phyloP scores from a whole-genome alignment of 1,140 invertebrate genomes.

The Oryctes rhinoceros region DNA sequence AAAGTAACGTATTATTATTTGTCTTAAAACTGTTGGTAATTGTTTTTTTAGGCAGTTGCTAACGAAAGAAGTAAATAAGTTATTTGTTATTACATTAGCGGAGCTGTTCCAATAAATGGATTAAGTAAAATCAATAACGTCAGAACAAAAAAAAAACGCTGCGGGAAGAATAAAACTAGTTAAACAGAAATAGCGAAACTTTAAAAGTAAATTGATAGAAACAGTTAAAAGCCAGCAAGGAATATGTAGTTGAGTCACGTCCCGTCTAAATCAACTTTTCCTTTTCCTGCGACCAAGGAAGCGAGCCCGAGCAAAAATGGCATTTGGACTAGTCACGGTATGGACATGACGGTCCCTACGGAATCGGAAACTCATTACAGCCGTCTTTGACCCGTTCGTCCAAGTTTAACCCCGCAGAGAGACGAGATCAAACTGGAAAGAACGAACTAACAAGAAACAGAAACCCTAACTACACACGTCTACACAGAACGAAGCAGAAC shows the following conservation, averaged over 20 bases:
- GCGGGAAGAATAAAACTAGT: not conserved
- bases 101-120: no score
- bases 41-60: no score
- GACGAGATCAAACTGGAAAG: conserved; percentile 45
- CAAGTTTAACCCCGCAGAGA: conserved; percentile 46
- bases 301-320: not conserved
- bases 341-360: conserved; percentile 48
- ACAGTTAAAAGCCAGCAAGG: not conserved
- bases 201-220: conserved; percentile 25
- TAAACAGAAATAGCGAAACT: conserved; percentile 2
- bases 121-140: not conserved
- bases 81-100: no score
- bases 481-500: not conserved
- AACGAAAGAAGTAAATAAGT: no score
- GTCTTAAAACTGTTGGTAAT: no score
- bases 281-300: conserved; percentile 12
- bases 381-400: conserved; percentile 53
- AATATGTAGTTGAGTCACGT: conserved; percentile 25
- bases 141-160: not conserved
- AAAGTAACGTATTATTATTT: no score
- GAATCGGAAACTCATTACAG: conserved; percentile 56
- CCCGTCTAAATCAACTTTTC: conserved; percentile 20
- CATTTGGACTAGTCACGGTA: conserved; percentile 46
- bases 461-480: conserved; percentile 32
- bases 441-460: conserved; percentile 40